phyloP scores from a whole-genome alignment of 2,113 vertebrate genomes.

The Actenoides hombroni region DNA sequence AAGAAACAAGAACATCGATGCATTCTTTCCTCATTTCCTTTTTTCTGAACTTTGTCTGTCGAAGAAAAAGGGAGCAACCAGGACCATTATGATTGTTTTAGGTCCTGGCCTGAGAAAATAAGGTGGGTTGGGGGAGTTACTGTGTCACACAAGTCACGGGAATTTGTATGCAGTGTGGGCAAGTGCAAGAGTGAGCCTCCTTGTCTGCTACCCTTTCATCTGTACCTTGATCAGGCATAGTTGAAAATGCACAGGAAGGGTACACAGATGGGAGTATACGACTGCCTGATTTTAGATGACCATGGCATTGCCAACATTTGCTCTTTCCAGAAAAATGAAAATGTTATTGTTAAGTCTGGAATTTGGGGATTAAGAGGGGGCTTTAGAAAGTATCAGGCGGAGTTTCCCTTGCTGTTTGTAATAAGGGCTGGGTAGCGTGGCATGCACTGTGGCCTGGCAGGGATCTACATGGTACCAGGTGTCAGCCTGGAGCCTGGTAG shows the following conservation, averaged over 20 bases:
- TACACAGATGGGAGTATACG: background rate
- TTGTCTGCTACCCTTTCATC: background rate
- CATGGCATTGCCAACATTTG: background rate
- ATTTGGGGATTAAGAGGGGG: fast-evolving
- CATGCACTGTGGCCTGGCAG: background rate
- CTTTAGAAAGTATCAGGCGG: background rate
- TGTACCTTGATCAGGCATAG: background rate
- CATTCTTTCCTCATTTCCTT: background rate
- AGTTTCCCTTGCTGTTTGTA: background rate
- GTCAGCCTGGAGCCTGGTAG: background rate
- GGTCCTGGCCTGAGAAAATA: background rate
- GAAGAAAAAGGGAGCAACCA: background rate
- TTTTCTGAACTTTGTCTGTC: background rate
- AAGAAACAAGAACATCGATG: background rate
- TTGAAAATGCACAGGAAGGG: background rate
- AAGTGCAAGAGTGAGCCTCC: background rate
- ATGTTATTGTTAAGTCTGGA: background rate
- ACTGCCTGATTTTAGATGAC: background rate
- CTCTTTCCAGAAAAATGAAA: background rate
- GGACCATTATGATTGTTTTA: background rate
- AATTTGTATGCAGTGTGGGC: background rate
- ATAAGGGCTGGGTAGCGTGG: fast-evolving
- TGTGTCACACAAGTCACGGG: background rate
- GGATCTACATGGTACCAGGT: fast-evolving
- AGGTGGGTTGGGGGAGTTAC: background rate